Evolutionary conservation across 2,888 invertebrate species (phyloP).

Genomic region (Coremacera marginata): DNA sequence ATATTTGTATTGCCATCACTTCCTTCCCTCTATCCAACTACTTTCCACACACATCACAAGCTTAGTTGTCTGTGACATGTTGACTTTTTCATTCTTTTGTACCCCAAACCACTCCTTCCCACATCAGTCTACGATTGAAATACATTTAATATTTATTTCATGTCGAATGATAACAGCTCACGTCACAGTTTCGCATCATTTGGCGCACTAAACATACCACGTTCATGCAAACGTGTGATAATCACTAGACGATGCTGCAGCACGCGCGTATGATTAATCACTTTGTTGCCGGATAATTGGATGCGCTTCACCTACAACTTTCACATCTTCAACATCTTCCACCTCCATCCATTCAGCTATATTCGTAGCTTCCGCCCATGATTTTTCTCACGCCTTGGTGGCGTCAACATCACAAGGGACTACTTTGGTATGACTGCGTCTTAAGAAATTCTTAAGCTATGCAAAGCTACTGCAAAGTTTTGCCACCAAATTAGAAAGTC

Average conservation of each 20-base stretch:
- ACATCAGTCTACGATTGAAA: background rate
- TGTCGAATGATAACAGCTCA: slow-evolving; percentile 28
- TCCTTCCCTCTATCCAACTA: too few relatives aligned
- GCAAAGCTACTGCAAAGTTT: slow-evolving; percentile 21
- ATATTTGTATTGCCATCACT: too few relatives aligned
- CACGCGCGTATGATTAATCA: slow-evolving; percentile 66
- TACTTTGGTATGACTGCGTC: background rate
- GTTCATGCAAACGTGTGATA: slow-evolving; percentile 27
- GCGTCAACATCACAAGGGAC: slow-evolving; percentile 16
- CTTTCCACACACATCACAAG: too few relatives aligned
- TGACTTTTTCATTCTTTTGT: background rate
- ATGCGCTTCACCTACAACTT: background rate
- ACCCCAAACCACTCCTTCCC: background rate
- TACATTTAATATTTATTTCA: slow-evolving; percentile 33
- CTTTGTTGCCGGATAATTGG: slow-evolving; percentile 52
- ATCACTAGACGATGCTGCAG: slow-evolving; percentile 15
- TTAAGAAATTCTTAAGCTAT: slow-evolving; percentile 7
- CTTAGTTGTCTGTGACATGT: background rate
- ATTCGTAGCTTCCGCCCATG: background rate
- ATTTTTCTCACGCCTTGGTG: background rate
- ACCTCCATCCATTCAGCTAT: background rate
- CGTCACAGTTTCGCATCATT: slow-evolving; percentile 3
- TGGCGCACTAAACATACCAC: background rate
- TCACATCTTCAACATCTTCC: background rate
- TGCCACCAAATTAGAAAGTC: slow-evolving; percentile 42